Percentiles rank a stretch among this genome's conserved stretches.
Evolutionary conservation across 2,888 invertebrate genomes (phyloP).

Genomic region (Erynnis tages): DNA sequence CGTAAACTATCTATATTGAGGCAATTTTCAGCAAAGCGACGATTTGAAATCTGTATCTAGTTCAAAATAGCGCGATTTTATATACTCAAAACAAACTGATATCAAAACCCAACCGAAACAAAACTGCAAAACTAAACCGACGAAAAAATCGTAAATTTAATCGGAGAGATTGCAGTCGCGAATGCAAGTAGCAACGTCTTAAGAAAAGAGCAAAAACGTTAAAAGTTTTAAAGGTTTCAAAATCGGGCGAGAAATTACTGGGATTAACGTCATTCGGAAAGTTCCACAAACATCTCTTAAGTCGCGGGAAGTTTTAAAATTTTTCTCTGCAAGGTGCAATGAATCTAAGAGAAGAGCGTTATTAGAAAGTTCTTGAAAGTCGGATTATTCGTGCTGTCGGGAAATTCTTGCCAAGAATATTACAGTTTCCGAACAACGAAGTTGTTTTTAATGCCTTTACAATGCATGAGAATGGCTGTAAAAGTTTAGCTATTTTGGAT

Average conservation of each 20-base stretch:
- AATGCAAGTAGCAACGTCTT: neutral
- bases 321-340: conserved; percentile 68
- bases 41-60: no score
- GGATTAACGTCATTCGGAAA: conserved; percentile 36
- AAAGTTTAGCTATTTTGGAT: neutral
- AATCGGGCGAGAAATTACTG: conserved; percentile 34
- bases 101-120: no score
- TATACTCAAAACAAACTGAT: no score
- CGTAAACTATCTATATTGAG: no score
- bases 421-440: conserved; percentile 18
- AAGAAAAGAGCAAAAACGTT: conserved; percentile 13
- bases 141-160: neutral
- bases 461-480: neutral
- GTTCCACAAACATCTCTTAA: conserved; percentile 34
- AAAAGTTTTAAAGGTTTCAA: conserved; percentile 34
- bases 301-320: conserved; percentile 31
- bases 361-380: conserved; percentile 66
- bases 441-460: conserved; percentile 13
- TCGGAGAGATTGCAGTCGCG: neutral
- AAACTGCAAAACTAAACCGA: neutral
- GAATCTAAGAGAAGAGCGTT: conserved; percentile 64
- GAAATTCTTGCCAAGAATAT: conserved; percentile 25
- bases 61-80: no score
- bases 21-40: no score
- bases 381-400: conserved; percentile 44